Conservation (phyloP, 2,113 vertebrate species). For the Tachysurus vachellii region DNA sequence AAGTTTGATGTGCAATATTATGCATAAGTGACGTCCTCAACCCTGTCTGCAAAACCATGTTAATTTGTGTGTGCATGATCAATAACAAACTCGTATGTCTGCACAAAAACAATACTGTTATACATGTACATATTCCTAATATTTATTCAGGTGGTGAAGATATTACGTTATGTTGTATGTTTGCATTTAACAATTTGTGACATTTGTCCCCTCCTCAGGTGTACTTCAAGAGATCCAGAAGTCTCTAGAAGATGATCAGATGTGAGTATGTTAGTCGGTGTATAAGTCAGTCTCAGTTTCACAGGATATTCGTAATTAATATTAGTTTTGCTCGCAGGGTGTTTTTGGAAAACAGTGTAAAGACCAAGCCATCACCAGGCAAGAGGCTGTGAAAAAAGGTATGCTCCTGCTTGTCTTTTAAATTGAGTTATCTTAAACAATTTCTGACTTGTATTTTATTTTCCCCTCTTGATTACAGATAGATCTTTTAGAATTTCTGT, state of each 20-base stretch:
- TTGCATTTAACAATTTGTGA: not conserved
- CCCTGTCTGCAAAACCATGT: constrained; percentile 46
- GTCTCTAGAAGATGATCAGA: constrained; percentile 86
- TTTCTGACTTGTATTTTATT: not conserved
- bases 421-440: not conserved
- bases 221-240: constrained; percentile 96
- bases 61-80: constrained; percentile 39
- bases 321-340: constrained; percentile 58
- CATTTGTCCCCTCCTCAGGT: constrained; percentile 67
- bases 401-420: constrained; percentile 25
- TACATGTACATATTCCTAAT: not conserved
- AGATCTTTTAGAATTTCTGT: constrained; percentile 47
- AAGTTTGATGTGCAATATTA: constrained; percentile 17
- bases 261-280: constrained; percentile 73
- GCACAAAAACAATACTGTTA: constrained; percentile 12
- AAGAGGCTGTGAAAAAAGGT: constrained; percentile 60
- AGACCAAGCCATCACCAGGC: constrained; percentile 58
- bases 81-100: constrained; percentile 30
- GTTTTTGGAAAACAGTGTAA: constrained; percentile 72
- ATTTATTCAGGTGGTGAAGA: not conserved
- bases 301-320: constrained; percentile 11
- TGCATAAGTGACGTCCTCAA: not conserved
- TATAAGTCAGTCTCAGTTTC: not conserved
- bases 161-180: not conserved
- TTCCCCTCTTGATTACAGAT: constrained; percentile 39